These are phyloP conservation scores for Hypercompe scribonia DNA, from an alignment of 2,888 invertebrate species.

Conservation along the genomic window DNA sequence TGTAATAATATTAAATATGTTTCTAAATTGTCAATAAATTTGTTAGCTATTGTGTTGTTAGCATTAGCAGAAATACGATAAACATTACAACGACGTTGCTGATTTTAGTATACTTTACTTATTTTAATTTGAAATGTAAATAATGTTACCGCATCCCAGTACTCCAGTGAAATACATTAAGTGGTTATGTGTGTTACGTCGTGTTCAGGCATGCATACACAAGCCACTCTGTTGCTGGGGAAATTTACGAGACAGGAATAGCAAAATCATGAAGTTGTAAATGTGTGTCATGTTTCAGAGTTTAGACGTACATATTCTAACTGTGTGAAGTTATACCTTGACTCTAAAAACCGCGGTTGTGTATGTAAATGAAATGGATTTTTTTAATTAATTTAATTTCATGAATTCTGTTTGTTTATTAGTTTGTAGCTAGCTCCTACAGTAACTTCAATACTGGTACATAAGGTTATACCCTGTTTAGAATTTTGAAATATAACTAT, in stretches of 20 bases:
- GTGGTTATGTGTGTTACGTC: constrained; percentile 35
- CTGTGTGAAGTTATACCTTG: not conserved
- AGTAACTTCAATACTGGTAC: too few relatives aligned
- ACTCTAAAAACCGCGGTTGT: not conserved
- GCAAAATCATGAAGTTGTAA: constrained; percentile 28
- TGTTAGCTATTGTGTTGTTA: too few relatives aligned
- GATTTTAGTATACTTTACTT: not conserved
- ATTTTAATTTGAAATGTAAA: constrained; percentile 32
- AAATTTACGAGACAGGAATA: constrained; percentile 47
- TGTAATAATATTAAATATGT: not conserved
- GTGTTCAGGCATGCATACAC: constrained; percentile 38
- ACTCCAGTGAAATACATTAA: constrained; percentile 41
- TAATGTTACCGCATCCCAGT: constrained; percentile 24
- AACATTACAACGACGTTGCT: not conserved
- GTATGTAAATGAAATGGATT: too few relatives aligned
- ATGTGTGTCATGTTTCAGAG: not conserved
- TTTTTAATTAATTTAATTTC: too few relatives aligned
- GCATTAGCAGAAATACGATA: not conserved
- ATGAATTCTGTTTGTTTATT: constrained; percentile 7
- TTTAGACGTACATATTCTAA: not conserved
- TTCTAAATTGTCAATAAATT: not conserved
- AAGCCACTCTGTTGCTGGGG: constrained; percentile 31
- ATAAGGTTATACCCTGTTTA: too few relatives aligned
- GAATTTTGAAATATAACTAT: too few relatives aligned
- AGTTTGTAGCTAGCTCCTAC: too few relatives aligned